Conservation (phyloP, 2,797 vertebrate genomes). For the Brotula barbata region DNA sequence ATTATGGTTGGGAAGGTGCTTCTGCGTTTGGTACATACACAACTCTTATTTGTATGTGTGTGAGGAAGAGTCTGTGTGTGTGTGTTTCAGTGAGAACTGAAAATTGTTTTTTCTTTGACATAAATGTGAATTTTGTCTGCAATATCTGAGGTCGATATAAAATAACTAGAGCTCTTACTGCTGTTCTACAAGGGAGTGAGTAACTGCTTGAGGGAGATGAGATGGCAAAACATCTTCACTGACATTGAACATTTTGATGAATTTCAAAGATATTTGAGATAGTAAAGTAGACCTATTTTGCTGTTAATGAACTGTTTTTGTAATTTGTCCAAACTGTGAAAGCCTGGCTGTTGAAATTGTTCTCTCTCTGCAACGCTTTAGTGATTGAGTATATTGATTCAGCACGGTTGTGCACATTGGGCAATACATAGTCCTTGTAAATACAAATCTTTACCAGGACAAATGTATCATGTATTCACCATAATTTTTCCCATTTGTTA, state of each 20-base stretch:
- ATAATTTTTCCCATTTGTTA: too few relatives aligned
- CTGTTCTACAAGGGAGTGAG: slow-evolving; percentile 17
- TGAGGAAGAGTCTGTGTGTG: background rate
- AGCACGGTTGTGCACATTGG: too few relatives aligned
- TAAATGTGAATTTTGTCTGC: background rate
- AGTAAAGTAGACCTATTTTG: slow-evolving; percentile 6
- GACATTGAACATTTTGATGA: slow-evolving; percentile 21
- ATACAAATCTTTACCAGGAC: too few relatives aligned
- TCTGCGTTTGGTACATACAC: background rate
- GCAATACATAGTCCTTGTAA: too few relatives aligned
- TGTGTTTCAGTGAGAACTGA: background rate
- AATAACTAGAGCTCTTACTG: background rate
- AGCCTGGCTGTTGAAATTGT: background rate
- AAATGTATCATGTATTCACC: too few relatives aligned
- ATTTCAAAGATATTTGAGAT: slow-evolving; percentile 14
- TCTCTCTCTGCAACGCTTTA: too few relatives aligned
- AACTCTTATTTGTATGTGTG: background rate
- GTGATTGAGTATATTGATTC: too few relatives aligned
- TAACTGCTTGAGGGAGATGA: slow-evolving; percentile 23
- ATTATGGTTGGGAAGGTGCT: background rate
- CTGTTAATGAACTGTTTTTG: slow-evolving; percentile 5
- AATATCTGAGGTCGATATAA: background rate
- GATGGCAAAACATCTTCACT: slow-evolving; percentile 20
- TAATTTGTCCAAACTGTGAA: slow-evolving; percentile 2
- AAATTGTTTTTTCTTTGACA: background rate